Percentiles rank a stretch among this genome's conserved stretches.
Evolutionary conservation across 2,888 invertebrate species (phyloP).

Genomic region (Eristalis tenax): DNA sequence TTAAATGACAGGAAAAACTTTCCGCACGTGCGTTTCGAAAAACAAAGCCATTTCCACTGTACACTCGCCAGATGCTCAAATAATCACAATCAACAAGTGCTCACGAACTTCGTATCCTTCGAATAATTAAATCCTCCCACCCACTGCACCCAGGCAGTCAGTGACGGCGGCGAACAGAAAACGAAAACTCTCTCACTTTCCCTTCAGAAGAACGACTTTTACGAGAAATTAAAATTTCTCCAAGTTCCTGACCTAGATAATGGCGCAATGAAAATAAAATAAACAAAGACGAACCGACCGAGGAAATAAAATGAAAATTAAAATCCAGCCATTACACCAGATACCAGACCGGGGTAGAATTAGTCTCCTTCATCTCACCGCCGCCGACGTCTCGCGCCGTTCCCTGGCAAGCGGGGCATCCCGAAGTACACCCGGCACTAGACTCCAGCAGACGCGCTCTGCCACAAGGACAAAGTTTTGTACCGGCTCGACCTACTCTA

Average conservation of each 20-base stretch:
- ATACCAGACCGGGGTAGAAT: slow-evolving; percentile 61
- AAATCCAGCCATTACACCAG: slow-evolving; percentile 70
- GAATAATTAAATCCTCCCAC: slow-evolving; percentile 30
- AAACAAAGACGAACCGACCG: slow-evolving; percentile 63
- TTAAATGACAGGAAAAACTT: background rate
- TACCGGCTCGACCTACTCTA: slow-evolving; percentile 66
- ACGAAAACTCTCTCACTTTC: slow-evolving; percentile 45
- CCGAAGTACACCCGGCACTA: slow-evolving; percentile 12
- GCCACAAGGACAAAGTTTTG: slow-evolving; percentile 67
- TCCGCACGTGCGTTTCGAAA: background rate
- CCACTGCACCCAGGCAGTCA: background rate
- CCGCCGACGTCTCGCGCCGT: too few relatives aligned
- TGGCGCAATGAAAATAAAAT: slow-evolving; percentile 67
- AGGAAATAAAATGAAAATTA: slow-evolving; percentile 70
- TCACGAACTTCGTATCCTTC: background rate
- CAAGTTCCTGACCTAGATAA: slow-evolving; percentile 71
- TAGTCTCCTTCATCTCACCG: slow-evolving; percentile 33
- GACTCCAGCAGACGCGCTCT: slow-evolving; percentile 30
- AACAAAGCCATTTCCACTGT: background rate
- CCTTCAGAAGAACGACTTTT: slow-evolving; percentile 27
- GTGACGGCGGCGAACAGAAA: background rate
- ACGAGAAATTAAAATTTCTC: slow-evolving; percentile 65
- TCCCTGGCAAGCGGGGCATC: slow-evolving; percentile 53
- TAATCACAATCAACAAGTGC: background rate
- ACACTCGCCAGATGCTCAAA: background rate